Base-by-base conservation (phyloP, 2,888 invertebrate species). In the Drosophila rubida region DNA sequence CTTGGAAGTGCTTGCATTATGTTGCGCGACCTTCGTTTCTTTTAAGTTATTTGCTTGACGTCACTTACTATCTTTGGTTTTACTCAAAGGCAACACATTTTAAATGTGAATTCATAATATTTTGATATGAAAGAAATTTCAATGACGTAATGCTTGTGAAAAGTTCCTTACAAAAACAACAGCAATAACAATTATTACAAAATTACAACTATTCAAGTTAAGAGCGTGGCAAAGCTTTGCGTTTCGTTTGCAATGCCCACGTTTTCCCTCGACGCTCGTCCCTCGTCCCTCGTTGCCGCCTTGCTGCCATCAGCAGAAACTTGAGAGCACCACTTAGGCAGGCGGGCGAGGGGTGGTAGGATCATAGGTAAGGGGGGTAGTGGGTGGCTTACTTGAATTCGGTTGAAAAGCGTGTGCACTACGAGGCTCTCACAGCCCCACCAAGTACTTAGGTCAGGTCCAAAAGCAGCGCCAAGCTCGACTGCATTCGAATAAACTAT, bases 401-500 rank as follows among this genome's bases (percentile, higher is more conserved):
- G 54, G 54, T 45, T 78, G 60, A 75, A 78, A 78, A 65, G 79
- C 78, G 68, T 77, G 58, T 64, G 45, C 44, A 42, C 64, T 51
- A 49, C 35, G 76, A 50, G 35, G 7, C 35, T 37, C 58, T 58
- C 41, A 45, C 57, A 59, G 59, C 41, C 61, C 35, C 55, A 58
- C 48, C 64, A 75, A 86, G 88, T 76, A 82, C 82, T 82, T 80
- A 83, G 84, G 74, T 57, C 69, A 75, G 71, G 71, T 71, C 74
- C 80, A 70, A 79, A 76, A 78, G 75, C 75, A 76, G 60, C 62
- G 41, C 55, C 80, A 88, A 61, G 82, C 82, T 83, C 62, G 71
- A 64, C 80, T 86, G 82, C 83, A 88, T 88, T 80, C 87, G 88
- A 83, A 83, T 83, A 83, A 88, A 88, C 82, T 83, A 83, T 88